Conservation (phyloP, 2,113 vertebrate species). For the Stegastes partitus region DNA sequence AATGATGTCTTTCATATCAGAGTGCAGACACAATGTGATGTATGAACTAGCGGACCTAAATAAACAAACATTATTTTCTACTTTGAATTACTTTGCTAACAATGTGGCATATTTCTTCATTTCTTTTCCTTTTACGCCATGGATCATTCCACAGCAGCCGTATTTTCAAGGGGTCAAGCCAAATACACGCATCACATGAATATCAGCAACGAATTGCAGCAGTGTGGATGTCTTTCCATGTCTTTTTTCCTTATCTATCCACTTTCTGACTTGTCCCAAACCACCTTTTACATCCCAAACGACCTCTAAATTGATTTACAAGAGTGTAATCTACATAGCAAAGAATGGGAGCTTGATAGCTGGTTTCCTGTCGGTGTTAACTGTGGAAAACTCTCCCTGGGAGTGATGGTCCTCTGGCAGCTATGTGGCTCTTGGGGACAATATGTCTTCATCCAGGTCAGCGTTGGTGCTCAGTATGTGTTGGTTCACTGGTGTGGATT, state of each 20-base stretch:
- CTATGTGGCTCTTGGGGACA: constrained; percentile 44
- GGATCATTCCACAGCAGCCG: too few relatives aligned
- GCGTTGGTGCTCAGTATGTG: constrained; percentile 48
- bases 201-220: neutral
- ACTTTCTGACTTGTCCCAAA: constrained; percentile 24
- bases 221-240: neutral
- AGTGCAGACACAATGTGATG: constrained; percentile 1
- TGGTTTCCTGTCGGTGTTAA: constrained; percentile 43
- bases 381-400: constrained; percentile 42
- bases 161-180: constrained; percentile 2
- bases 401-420: constrained; percentile 51
- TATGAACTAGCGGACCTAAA: neutral
- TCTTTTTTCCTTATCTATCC: neutral
- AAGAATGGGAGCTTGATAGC: constrained; percentile 54
- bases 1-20: constrained; percentile 12
- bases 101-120: neutral
- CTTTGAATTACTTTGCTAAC: constrained; percentile 1
- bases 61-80: constrained; percentile 21
- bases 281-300: constrained; percentile 57
- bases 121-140: too few relatives aligned
- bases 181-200: neutral
- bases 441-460: constrained; percentile 58
- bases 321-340: constrained; percentile 31
- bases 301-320: constrained; percentile 72
- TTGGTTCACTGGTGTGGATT: constrained; percentile 26